phyloP scores from a whole-genome alignment of 2,797 vertebrate genomes.

The Stomatorhinus walkeri region DNA sequence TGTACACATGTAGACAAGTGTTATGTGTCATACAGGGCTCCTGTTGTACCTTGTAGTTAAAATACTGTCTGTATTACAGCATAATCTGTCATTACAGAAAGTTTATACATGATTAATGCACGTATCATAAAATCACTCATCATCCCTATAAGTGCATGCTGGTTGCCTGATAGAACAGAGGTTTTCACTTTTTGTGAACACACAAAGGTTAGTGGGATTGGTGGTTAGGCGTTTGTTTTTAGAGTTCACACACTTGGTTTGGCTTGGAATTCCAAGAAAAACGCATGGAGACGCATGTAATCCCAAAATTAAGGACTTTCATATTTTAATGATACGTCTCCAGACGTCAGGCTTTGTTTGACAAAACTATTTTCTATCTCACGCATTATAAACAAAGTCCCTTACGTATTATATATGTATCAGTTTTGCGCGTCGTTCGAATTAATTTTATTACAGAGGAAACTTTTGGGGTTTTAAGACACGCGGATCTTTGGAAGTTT shows the following conservation, averaged over 20 bases:
- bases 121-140: conserved; percentile 4
- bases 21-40: not conserved
- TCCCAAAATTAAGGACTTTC: conserved; percentile 46
- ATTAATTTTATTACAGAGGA: not conserved
- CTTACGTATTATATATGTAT: not conserved
- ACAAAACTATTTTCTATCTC: conserved; percentile 16
- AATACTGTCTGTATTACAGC: not conserved
- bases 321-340: conserved; percentile 49
- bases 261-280: conserved; percentile 33
- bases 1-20: not conserved
- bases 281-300: conserved; percentile 47
- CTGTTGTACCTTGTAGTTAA: not conserved
- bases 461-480: not conserved
- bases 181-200: not conserved
- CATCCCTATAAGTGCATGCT: not conserved
- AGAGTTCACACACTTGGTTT: conserved; percentile 56
- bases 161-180: not conserved
- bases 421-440: not conserved
- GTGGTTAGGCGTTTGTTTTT: conserved; percentile 51
- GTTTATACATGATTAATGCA: conserved; percentile 42
- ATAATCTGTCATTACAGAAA: conserved; percentile 14
- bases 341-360: conserved; percentile 6
- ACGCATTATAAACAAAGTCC: conserved; percentile 8
- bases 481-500: not conserved
- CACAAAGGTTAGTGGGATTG: conserved; percentile 46